Evolutionary conservation across 2,113 vertebrate species (phyloP), one percentile per base, ranked within the genome.

Genomic region (Apeltes quadracus): DNA sequence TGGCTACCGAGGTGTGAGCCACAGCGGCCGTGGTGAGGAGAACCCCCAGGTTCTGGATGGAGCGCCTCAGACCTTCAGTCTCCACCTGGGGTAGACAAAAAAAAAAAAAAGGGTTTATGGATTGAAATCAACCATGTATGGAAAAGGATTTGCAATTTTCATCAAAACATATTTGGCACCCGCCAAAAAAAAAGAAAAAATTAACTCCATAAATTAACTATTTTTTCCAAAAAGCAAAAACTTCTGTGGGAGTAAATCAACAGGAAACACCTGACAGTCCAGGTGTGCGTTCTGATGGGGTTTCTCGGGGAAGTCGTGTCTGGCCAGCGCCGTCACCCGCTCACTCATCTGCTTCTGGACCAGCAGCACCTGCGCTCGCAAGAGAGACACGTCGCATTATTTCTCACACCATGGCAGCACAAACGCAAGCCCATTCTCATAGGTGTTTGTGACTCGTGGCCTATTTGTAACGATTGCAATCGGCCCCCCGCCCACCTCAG

Each of bases 311-410:
- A 98, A 98, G 71, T 95, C 94, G 16, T 95, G 95, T 0, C 92
- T 84, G 0, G 96, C 96, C 86, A 99, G 85, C 2, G 94, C 96
- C 0, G 94, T 93, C 54, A 98, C 95, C 14, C 95, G 93, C 90
- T 98, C 97, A 0, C 95, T 93, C 96, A 99, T 97, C 92, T 99
- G 97, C 90, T 99, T 99, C 58, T 95, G 94, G 44, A 98, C 96
- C 11, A 99, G 81, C 75, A 99, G 91, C 69, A 98, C 97, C 91
- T 92, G 15, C 3, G 82, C 50, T 23, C 39, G 15, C 72, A 67
- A 48, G 25, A 72, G 2, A 79, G 46, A 61, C 18, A 72, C 7
- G 32, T 8, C 57, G 38, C 41, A 23, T 29, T 38, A 14, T 15
- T 64, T 34, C 48, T 27, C 11, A 32, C 29, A 5, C 29, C 29